phyloP scores from a whole-genome alignment of 2,113 vertebrate species.

The Poicephalus gulielmi region DNA sequence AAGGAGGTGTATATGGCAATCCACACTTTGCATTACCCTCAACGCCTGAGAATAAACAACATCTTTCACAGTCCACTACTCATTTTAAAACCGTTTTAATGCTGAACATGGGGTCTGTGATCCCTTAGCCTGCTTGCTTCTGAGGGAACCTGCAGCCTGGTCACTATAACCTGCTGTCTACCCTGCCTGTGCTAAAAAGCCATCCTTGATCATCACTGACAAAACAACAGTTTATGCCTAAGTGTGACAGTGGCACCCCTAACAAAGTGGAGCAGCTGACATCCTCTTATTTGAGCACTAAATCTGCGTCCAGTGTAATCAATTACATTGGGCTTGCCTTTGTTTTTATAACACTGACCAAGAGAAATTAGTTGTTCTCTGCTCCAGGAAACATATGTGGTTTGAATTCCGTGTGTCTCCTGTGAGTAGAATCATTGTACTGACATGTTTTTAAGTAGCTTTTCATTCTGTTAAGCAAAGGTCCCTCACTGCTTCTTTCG shows the following conservation, averaged over 20 bases:
- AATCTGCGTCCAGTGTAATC: not conserved
- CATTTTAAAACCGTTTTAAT: not conserved
- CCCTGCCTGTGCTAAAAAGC: not conserved
- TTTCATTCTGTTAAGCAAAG: not conserved
- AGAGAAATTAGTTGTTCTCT: not conserved
- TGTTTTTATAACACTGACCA: not conserved
- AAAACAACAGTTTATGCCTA: not conserved
- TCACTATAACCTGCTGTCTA: not conserved
- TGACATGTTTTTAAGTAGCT: not conserved
- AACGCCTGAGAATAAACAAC: not conserved
- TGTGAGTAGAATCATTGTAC: not conserved
- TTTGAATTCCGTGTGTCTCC: not conserved
- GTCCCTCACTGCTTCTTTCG: not conserved
- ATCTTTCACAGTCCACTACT: not conserved
- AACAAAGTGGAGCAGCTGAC: not conserved
- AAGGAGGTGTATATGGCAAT: not conserved
- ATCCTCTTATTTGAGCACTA: not conserved
- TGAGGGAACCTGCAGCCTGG: rapidly evolving
- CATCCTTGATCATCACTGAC: not conserved
- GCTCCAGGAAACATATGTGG: not conserved
- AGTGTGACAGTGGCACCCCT: not conserved
- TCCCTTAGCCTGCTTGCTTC: not conserved
- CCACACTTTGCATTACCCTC: not conserved
- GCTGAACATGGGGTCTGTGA: not conserved
- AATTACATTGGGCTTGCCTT: not conserved